These are phyloP conservation scores for Chiloscyllium punctatum DNA, from an alignment of 2,797 vertebrate species.

Conservation along the genomic window DNA sequence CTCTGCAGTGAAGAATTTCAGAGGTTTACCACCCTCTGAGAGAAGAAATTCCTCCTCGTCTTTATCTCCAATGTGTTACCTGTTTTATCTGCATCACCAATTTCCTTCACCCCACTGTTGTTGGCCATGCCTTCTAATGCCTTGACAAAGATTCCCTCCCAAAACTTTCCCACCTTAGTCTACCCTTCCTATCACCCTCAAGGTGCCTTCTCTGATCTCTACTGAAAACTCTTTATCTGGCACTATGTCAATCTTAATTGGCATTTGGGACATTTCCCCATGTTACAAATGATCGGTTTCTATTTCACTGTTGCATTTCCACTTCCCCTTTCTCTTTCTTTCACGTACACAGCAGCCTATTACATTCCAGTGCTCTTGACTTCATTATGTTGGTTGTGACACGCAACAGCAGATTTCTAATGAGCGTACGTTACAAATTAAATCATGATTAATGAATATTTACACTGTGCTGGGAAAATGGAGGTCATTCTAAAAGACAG, in stretches of 20 bases:
- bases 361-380: background rate
- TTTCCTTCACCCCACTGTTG: background rate
- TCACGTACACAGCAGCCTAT: background rate
- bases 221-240: background rate
- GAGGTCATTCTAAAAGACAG: background rate
- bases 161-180: background rate
- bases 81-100: background rate
- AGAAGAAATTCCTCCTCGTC: too few species aligned
- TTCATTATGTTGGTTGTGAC: background rate
- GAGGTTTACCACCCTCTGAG: too few species aligned
- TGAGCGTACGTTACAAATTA: background rate
- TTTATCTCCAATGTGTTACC: too few species aligned
- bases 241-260: background rate
- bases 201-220: background rate
- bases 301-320: background rate
- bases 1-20: too few species aligned
- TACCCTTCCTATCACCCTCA: background rate
- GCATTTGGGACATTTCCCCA: background rate
- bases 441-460: background rate
- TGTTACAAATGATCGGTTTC: background rate
- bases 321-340: background rate
- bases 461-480: background rate
- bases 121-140: background rate
- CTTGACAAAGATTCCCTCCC: background rate
- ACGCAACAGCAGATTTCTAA: background rate